Evolutionary conservation across 2,797 vertebrate species (phyloP).

Genomic region (Sebastes hopkinsi): DNA sequence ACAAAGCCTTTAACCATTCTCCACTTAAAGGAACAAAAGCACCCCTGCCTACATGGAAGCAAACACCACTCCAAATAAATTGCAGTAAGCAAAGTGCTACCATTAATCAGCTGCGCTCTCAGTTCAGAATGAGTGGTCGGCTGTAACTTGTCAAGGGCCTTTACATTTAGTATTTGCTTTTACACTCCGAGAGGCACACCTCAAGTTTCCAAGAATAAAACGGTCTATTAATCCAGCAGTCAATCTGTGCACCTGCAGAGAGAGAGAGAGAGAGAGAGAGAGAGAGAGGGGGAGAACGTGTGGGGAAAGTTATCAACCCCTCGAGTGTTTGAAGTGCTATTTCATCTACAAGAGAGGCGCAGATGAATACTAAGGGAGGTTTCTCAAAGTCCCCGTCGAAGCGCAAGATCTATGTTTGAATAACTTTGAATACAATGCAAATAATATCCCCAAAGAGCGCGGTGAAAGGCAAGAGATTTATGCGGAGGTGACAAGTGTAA

Average conservation of each 20-base stretch:
- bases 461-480: slow-evolving; percentile 1
- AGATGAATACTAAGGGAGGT: slow-evolving; percentile 49
- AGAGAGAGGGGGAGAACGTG: not conserved
- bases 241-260: slow-evolving; percentile 55
- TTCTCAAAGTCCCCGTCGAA: slow-evolving; percentile 24
- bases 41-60: slow-evolving; percentile 30
- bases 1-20: slow-evolving; percentile 48
- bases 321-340: slow-evolving; percentile 55
- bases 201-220: slow-evolving; percentile 57
- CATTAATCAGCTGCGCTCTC: slow-evolving; percentile 59
- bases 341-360: slow-evolving; percentile 49
- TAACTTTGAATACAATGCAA: slow-evolving; percentile 65
- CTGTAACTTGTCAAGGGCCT: slow-evolving; percentile 56
- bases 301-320: slow-evolving; percentile 42
- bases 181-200: slow-evolving; percentile 41
- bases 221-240: slow-evolving; percentile 60
- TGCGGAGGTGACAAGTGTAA: not conserved
- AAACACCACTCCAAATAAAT: slow-evolving; percentile 66
- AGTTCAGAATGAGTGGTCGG: slow-evolving; percentile 39
- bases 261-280: not conserved
- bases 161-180: slow-evolving; percentile 56
- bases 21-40: slow-evolving; percentile 51
- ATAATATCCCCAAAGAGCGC: slow-evolving; percentile 24
- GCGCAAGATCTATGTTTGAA: slow-evolving; percentile 44
- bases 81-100: slow-evolving; percentile 66